Evolutionary conservation across 2,888 invertebrate genomes (phyloP).

Genomic region (Silvanus unidentatus): DNA sequence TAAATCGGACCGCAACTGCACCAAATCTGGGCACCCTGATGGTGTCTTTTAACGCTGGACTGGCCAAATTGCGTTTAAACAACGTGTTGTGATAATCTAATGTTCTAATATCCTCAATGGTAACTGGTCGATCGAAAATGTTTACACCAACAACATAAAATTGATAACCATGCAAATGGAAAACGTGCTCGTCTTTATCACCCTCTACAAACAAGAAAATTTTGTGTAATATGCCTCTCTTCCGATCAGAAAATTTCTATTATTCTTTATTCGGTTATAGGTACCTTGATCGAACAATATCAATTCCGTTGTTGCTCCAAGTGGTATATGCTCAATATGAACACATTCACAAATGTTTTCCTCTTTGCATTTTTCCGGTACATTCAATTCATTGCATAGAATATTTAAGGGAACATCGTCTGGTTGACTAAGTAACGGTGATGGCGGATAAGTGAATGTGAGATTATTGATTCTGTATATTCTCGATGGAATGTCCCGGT

Average conservation of each 20-base stretch:
- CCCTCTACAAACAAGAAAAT: constrained; percentile 49
- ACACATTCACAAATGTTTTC: constrained; percentile 62
- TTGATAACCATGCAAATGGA: constrained; percentile 71
- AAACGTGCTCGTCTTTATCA: constrained; percentile 60
- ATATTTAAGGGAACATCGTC: constrained; percentile 52
- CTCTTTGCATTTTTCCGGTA: constrained; percentile 37
- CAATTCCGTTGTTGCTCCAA: constrained; percentile 67
- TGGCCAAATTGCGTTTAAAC: constrained; percentile 53
- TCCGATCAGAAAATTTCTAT: background rate
- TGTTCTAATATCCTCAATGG: constrained; percentile 51
- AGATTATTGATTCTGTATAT: constrained; percentile 57
- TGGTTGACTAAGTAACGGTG: constrained; percentile 70
- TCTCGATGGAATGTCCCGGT: constrained; percentile 19
- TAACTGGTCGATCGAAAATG: constrained; percentile 50
- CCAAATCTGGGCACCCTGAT: constrained; percentile 66
- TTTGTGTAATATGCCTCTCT: background rate
- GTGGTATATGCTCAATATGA: constrained; percentile 61
- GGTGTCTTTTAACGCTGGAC: constrained; percentile 67
- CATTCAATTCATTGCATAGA: constrained; percentile 47
- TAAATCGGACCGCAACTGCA: constrained; percentile 63
- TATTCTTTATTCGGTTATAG: background rate
- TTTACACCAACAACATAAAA: constrained; percentile 61
- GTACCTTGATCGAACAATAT: constrained; percentile 70
- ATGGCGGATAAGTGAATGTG: constrained; percentile 69
- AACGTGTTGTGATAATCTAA: constrained; percentile 52